A percentile compares a stretch with the other conserved stretches of the same genome.
These are phyloP conservation scores for Drosophila sulfurigaster DNA, from an alignment of 1,140 invertebrate species.

Conservation along the genomic window DNA sequence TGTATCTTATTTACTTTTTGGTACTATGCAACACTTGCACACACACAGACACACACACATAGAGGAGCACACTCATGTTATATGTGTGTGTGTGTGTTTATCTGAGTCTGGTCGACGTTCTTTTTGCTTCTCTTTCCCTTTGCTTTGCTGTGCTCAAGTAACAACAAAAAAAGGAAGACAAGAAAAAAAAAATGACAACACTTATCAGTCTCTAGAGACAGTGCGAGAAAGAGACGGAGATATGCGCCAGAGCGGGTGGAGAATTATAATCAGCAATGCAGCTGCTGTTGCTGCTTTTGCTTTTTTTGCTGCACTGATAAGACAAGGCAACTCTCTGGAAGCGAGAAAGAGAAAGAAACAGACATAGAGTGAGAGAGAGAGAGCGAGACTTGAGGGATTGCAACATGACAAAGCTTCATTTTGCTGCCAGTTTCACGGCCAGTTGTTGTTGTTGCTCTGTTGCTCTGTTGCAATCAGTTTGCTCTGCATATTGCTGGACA, in stretches of 20 bases:
- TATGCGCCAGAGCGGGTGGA: constrained; percentile 7
- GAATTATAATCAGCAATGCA: constrained; percentile 51
- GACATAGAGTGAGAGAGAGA: background rate
- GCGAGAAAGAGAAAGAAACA: background rate
- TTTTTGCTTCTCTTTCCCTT: background rate
- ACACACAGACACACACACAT: constrained; percentile 4
- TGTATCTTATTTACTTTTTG: constrained; percentile 37
- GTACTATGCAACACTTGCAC: constrained; percentile 20
- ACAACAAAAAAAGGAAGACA: background rate
- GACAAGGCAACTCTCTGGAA: constrained; percentile 7
- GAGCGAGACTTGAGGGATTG: constrained; percentile 1
- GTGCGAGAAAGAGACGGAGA: background rate
- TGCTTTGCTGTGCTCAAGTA: constrained; percentile 8
- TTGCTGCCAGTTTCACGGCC: constrained; percentile 27
- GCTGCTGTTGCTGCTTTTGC: constrained; percentile 15
- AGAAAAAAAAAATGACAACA: constrained; percentile 57
- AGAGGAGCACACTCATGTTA: background rate
- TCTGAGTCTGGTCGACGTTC: constrained; percentile 6
- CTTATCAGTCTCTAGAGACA: constrained; percentile 55
- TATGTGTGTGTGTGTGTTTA: constrained; percentile 20
- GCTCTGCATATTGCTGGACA: constrained; percentile 16
- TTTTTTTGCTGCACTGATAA: constrained; percentile 26
- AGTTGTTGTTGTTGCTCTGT: constrained; percentile 1
- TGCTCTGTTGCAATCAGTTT: constrained; percentile 16
- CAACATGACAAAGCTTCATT: constrained; percentile 16